Conservation (phyloP, 2,113 vertebrate genomes). For the Stigmatopora nigra region DNA sequence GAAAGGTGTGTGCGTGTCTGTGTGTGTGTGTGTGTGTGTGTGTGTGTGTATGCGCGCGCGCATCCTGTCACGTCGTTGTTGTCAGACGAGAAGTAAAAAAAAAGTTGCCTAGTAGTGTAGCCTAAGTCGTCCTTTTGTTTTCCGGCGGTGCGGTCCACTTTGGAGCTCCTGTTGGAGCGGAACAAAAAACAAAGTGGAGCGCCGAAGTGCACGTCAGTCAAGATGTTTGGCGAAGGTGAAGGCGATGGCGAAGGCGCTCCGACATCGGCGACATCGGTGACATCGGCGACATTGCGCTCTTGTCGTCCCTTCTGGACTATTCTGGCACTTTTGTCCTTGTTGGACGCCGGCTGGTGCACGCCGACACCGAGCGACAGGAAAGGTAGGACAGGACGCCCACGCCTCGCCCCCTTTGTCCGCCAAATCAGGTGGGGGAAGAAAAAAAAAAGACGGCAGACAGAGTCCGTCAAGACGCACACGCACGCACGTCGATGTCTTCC, state of each 20-base stretch:
- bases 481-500: too few species aligned
- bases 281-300: neutral
- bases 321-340: constrained; percentile 29
- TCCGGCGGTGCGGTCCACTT: neutral
- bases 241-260: neutral
- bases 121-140: neutral
- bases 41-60: neutral
- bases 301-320: neutral
- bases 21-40: neutral
- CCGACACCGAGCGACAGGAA: constrained; percentile 22
- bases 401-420: too few species aligned
- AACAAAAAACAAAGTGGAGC: neutral
- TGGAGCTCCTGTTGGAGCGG: neutral
- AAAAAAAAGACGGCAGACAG: too few species aligned
- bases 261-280: too few species aligned
- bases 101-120: neutral
- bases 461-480: too few species aligned
- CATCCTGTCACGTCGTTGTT: neutral
- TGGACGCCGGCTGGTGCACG: constrained; percentile 36
- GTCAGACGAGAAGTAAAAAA: neutral
- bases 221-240: neutral
- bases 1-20: neutral
- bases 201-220: constrained; percentile 30
- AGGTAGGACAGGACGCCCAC: constrained; percentile 34
- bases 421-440: too few species aligned